Conservation (phyloP, 1,140 invertebrate genomes). For the Kradibia gibbosae region DNA sequence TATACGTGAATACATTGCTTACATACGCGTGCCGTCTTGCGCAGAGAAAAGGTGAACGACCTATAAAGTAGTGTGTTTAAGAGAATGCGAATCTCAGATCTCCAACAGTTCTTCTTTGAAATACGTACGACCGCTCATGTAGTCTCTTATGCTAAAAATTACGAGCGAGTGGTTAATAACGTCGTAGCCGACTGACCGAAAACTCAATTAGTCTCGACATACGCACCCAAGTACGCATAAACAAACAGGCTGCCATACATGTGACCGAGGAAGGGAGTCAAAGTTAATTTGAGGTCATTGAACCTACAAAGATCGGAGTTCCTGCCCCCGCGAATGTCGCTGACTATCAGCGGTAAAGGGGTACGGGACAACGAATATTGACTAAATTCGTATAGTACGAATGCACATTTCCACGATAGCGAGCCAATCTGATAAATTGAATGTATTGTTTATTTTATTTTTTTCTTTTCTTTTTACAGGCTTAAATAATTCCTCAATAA, state of each 20-base stretch:
- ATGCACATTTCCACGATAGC: too few relatives aligned
- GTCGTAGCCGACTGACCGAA: conserved; percentile 63
- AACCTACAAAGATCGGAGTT: conserved; percentile 37
- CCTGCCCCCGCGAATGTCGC: background rate
- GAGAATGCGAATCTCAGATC: conserved; percentile 32
- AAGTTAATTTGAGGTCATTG: conserved; percentile 52
- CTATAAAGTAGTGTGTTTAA: conserved; percentile 56
- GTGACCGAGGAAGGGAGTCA: conserved; percentile 54
- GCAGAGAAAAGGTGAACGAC: conserved; percentile 59
- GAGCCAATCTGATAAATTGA: too few relatives aligned
- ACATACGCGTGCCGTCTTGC: background rate
- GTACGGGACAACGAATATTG: conserved; percentile 2
- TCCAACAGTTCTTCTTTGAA: conserved; percentile 31
- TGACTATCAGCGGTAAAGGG: background rate
- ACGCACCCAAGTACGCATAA: background rate
- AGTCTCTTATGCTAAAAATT: conserved; percentile 41
- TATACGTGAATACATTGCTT: too few relatives aligned
- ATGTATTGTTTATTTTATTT: too few relatives aligned
- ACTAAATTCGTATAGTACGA: background rate
- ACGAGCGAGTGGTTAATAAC: conserved; percentile 55
- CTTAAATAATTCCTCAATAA: too few relatives aligned
- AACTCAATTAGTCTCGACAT: conserved; percentile 60
- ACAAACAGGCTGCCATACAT: conserved; percentile 7
- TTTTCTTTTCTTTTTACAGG: too few relatives aligned
- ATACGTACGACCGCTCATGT: background rate